These are phyloP conservation scores for Amblyornis subalaris DNA, from an alignment of 2,113 vertebrate species.

Conservation along the genomic window DNA sequence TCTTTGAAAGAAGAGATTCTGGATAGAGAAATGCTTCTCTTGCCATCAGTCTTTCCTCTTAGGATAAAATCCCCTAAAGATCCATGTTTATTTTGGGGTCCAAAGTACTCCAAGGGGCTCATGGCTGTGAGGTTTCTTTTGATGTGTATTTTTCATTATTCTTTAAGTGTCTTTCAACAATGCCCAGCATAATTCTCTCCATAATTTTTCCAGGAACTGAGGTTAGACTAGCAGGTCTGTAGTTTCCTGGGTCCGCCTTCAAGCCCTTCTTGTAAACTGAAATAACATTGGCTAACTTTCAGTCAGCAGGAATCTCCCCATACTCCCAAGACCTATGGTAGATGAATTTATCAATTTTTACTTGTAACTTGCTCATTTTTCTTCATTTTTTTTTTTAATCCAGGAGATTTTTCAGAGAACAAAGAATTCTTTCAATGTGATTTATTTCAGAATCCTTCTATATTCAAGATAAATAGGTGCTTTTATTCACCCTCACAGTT, in stretches of 20 bases:
- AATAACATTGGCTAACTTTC: neutral
- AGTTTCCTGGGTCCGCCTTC: neutral
- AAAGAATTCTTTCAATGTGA: neutral
- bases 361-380: neutral
- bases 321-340: neutral
- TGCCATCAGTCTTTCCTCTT: neutral
- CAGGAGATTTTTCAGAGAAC: neutral
- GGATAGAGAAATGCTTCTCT: neutral
- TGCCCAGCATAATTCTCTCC: neutral
- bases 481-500: neutral
- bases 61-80: neutral
- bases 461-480: neutral
- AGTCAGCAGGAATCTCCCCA: neutral
- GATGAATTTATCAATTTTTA: neutral
- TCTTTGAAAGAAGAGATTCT: neutral
- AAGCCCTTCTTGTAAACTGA: neutral
- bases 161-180: neutral
- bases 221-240: neutral
- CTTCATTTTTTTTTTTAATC: neutral
- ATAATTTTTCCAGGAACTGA: neutral
- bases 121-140: neutral
- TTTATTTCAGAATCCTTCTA: neutral
- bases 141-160: neutral
- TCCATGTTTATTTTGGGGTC: neutral
- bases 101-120: neutral